Percentiles rank a stretch among this genome's conserved stretches.
phyloP scores from a whole-genome alignment of 2,797 vertebrate genomes.

The Arctocebus calabarensis region DNA sequence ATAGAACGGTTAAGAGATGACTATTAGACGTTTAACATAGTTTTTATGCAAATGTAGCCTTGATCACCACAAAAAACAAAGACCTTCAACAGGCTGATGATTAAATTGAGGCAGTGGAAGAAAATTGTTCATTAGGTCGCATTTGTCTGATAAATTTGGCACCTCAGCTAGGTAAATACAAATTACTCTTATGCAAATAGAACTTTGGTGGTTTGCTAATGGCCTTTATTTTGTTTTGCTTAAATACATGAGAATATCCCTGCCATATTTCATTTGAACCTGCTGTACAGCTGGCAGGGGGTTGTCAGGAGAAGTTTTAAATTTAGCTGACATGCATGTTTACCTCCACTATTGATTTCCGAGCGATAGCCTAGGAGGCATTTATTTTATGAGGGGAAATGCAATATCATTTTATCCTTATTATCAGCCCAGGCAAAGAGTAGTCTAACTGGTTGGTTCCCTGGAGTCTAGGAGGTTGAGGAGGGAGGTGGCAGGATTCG shows the following conservation, averaged over 20 bases:
- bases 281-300: too few relatives aligned
- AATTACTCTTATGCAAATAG: not conserved
- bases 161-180: not conserved
- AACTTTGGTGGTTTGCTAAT: not conserved
- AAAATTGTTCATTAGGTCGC: not conserved
- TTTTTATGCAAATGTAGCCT: not conserved
- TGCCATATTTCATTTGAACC: not conserved
- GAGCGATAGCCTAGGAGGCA: not conserved
- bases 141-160: slow-evolving; percentile 7
- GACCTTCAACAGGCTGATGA: not conserved
- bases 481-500: not conserved
- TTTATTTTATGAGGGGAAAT: not conserved
- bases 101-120: not conserved
- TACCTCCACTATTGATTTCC: not conserved
- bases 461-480: not conserved
- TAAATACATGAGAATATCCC: not conserved
- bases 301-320: not conserved
- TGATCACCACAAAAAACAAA: not conserved
- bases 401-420: not conserved
- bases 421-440: not conserved
- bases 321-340: not conserved
- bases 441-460: not conserved
- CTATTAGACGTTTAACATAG: not conserved
- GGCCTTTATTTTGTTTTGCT: not conserved
- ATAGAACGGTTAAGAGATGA: not conserved